These are phyloP conservation scores for Oscheius sp. DNA, from an alignment of 2,888 invertebrate species.

Conservation along the genomic window DNA sequence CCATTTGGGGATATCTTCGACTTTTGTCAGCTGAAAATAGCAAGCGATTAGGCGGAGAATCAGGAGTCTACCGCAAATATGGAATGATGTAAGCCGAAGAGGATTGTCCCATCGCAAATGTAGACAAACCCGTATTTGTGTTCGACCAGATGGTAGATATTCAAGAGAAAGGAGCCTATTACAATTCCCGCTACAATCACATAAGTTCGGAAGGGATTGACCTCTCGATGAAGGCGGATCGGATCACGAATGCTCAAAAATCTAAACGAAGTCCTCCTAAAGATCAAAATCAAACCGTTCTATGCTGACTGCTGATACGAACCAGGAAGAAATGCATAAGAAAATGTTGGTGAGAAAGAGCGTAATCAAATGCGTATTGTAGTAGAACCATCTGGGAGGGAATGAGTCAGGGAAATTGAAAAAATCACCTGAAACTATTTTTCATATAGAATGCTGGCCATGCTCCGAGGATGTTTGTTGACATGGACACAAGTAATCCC, in stretches of 20 bases:
- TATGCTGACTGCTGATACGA: conserved; percentile 28
- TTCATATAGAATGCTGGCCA: conserved; percentile 29
- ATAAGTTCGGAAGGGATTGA: conserved; percentile 10
- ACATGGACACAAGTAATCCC: conserved; percentile 25
- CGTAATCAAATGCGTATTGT: conserved; percentile 18
- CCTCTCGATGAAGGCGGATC: conserved; percentile 25
- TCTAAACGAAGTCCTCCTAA: background rate
- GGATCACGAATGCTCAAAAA: conserved; percentile 28
- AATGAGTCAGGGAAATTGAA: background rate
- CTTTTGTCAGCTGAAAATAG: conserved; percentile 17
- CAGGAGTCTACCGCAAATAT: conserved; percentile 1
- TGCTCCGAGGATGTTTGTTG: conserved; percentile 20
- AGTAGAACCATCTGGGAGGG: conserved; percentile 24
- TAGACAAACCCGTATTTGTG: conserved; percentile 21
- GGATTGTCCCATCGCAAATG: conserved; percentile 16
- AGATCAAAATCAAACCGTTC: conserved; percentile 8
- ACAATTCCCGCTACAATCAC: conserved; percentile 18
- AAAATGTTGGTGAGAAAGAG: conserved; percentile 20
- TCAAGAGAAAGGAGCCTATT: conserved; percentile 15
- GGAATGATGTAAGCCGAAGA: conserved; percentile 28
- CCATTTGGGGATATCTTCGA: conserved; percentile 17
- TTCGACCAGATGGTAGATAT: conserved; percentile 26
- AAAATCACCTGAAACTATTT: conserved; percentile 13
- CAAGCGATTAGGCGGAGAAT: background rate
- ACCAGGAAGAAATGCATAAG: conserved; percentile 30